Base-by-base conservation (phyloP, 2,797 vertebrate genomes). In the Streptopelia turtur region DNA sequence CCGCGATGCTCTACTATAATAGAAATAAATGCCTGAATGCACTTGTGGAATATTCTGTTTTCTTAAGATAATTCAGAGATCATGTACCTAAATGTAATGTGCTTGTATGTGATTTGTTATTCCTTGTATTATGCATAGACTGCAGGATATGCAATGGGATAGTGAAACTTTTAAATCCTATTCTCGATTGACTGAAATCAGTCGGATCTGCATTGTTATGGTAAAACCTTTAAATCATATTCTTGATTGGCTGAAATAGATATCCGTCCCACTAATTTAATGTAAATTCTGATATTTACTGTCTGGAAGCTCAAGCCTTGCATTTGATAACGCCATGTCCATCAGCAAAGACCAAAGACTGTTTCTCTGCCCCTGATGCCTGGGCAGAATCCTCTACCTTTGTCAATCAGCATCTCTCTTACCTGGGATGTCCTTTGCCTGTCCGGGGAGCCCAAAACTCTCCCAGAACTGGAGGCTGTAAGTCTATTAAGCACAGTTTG, bases 271-370 rank as follows among this genome's bases (percentile, higher is more conserved):
- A 31, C 5, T 75, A 23, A 68, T 59, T 71, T 31, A 31, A 30
- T 11, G 17, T 1, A 4, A 68, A 55, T 59, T n/a, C 17, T 74
- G 69, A 5, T 30, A 5, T 63, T 81, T 63, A 52, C n/a, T 37
- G 31, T 28, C 22, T 43, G 27, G n/a, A 15, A 79, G n/a, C 17
- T 59, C 17, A 21, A 17, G 17, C 12, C 80, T 80, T 66, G 52
- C 23, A 5, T 16, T 33, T 10, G 37, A 9, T 33, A 69, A 25
- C 0, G 0, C 21, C 16, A n/a, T 30, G 31, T 17, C 35, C 0
- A 0, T 8, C 45, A 64, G 47, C 30, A 31, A 57, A 35, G 37
- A 47, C 30, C 45, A 27, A 39, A 31, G 49, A 35, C 28, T 43
- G 15, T 21, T 70, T 56, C 49, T 64, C 65, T 63, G 23, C 10